These are phyloP conservation scores for Lepisosteus oculatus DNA, from an alignment of 2,113 vertebrate species.

Conservation along the genomic window DNA sequence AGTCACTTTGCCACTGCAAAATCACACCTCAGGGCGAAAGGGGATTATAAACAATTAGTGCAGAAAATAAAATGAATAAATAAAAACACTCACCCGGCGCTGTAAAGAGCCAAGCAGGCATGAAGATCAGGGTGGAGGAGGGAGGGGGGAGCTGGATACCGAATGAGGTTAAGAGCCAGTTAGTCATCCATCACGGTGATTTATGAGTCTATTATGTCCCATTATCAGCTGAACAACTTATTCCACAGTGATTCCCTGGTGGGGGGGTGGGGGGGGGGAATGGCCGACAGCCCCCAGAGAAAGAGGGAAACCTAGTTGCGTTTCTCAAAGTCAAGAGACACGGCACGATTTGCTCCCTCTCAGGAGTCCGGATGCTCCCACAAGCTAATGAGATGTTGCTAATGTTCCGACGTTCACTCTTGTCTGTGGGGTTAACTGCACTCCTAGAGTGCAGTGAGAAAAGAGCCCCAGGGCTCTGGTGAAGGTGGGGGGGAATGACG, in stretches of 20 bases:
- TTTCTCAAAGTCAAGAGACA: background rate
- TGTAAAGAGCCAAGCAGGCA: background rate
- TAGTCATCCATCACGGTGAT: conserved; percentile 20
- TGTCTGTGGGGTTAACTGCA: too few species aligned
- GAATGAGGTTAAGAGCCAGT: background rate
- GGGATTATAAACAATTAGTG: background rate
- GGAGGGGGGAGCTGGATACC: background rate
- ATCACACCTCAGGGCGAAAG: too few species aligned
- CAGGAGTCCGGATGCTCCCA: background rate
- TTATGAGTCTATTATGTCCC: conserved; percentile 23
- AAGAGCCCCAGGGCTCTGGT: too few species aligned
- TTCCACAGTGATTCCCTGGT: background rate
- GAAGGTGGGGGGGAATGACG: too few species aligned
- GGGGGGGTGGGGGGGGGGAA: background rate
- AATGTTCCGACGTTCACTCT: background rate
- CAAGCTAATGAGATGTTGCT: background rate
- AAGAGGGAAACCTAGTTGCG: background rate
- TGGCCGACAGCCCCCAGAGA: background rate
- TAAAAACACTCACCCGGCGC: background rate
- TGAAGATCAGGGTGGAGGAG: background rate
- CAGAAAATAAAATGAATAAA: background rate
- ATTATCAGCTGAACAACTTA: conserved; percentile 17
- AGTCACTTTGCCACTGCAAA: too few species aligned
- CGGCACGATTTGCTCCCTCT: background rate
- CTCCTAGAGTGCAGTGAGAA: background rate